These are phyloP conservation scores for Campopleginae sp. DNA, from an alignment of 2,888 invertebrate genomes.

Conservation along the genomic window DNA sequence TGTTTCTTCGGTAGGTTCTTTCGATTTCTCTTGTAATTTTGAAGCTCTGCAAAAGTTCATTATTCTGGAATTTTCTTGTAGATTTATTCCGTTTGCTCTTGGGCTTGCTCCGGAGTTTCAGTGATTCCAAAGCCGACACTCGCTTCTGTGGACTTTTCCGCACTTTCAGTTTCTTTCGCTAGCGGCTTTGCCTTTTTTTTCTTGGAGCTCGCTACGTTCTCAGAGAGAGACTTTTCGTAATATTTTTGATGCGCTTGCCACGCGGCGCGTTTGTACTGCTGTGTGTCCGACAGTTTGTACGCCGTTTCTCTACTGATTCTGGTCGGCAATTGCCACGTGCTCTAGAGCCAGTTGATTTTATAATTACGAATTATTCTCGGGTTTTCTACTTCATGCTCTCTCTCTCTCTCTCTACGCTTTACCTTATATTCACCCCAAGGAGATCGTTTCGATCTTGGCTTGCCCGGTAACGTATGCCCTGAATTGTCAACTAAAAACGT, in stretches of 20 bases:
- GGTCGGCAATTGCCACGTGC: slow-evolving; percentile 75
- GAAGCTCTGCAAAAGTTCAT: background rate
- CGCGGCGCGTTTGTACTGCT: slow-evolving; percentile 67
- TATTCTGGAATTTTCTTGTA: background rate
- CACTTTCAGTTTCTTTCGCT: background rate
- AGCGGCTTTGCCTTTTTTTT: slow-evolving; percentile 7
- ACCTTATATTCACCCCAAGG: slow-evolving; percentile 76
- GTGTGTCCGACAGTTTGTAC: slow-evolving; percentile 71
- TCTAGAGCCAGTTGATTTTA: slow-evolving; percentile 56
- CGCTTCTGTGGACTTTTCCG: background rate
- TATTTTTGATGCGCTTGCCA: slow-evolving; percentile 72
- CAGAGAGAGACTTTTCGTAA: slow-evolving; percentile 50
- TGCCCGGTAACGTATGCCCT: slow-evolving; percentile 71
- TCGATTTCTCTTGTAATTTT: background rate
- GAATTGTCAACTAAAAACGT: slow-evolving; percentile 73
- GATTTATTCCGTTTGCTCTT: background rate
- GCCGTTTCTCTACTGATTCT: slow-evolving; percentile 74
- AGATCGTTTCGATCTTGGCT: slow-evolving; percentile 68
- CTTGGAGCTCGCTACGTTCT: background rate
- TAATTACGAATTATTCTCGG: background rate
- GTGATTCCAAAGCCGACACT: background rate
- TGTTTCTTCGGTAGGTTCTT: background rate
- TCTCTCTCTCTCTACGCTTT: slow-evolving; percentile 21
- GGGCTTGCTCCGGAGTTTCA: background rate
- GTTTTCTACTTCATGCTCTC: background rate